Conservation (phyloP, 2,797 vertebrate species). For the Eulemur albifrons region DNA sequence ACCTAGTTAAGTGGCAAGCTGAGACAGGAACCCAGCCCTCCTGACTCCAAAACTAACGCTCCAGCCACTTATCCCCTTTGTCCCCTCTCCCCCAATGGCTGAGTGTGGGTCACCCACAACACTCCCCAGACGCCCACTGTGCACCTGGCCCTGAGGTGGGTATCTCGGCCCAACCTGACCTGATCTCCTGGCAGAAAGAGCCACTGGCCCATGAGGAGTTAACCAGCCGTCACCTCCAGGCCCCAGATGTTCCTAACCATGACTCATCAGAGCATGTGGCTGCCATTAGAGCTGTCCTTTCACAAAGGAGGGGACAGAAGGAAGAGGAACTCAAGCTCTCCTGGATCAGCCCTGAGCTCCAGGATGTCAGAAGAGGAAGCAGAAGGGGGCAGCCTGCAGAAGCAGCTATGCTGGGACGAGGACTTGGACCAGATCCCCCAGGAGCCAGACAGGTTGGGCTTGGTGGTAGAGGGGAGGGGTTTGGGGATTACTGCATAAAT, state of each 20-base stretch:
- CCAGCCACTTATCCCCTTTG: background rate
- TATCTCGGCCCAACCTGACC: background rate
- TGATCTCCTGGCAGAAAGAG: conserved; percentile 17
- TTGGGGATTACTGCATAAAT: background rate
- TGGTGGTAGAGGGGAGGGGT: background rate
- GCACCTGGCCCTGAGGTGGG: background rate
- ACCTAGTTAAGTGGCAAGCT: background rate
- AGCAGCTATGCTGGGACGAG: background rate
- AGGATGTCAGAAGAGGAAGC: conserved; percentile 44
- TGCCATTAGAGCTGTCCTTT: conserved; percentile 64
- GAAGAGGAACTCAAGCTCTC: conserved; percentile 28
- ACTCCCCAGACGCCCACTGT: background rate
- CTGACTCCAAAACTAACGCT: background rate
- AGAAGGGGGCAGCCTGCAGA: background rate
- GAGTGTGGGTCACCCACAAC: background rate
- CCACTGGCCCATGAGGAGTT: conserved; percentile 56
- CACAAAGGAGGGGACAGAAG: conserved; percentile 55
- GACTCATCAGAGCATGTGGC: conserved; percentile 75
- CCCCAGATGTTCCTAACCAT: conserved; percentile 55
- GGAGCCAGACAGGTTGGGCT: background rate
- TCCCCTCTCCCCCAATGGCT: background rate
- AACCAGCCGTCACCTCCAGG: conserved; percentile 47
- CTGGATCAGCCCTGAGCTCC: background rate
- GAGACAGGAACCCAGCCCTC: background rate
- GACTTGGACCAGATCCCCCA: background rate